Percentiles rank a stretch among this genome's conserved stretches.
Evolutionary conservation across 2,888 invertebrate species (phyloP).

Genomic region (Andrena bucephala): DNA sequence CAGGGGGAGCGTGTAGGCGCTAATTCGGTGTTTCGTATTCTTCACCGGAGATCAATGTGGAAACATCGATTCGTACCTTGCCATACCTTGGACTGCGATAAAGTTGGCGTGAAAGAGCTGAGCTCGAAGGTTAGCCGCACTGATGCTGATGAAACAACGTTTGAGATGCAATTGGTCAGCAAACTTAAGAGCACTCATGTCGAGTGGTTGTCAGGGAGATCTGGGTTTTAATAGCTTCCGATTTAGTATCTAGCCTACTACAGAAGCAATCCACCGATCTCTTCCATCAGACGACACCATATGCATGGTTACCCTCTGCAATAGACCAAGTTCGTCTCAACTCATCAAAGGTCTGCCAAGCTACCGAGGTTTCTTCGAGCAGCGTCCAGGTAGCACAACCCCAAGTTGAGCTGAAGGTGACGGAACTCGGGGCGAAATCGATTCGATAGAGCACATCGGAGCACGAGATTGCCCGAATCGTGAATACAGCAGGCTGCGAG

Average conservation of each 20-base stretch:
- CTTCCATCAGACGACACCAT: not conserved
- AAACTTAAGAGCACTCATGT: too few relatives aligned
- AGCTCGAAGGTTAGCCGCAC: not conserved
- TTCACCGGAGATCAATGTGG: not conserved
- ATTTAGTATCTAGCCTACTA: too few relatives aligned
- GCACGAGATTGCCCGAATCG: slow-evolving; percentile 45
- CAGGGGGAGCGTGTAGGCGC: not conserved
- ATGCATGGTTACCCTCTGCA: not conserved
- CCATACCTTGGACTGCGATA: not conserved
- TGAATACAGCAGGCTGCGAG: slow-evolving; percentile 52
- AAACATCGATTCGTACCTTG: slow-evolving; percentile 7
- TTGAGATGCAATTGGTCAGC: too few relatives aligned
- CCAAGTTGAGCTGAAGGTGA: slow-evolving; percentile 13
- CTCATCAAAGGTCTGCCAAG: not conserved
- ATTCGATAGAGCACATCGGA: slow-evolving; percentile 40
- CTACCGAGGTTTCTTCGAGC: not conserved
- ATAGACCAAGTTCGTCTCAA: not conserved
- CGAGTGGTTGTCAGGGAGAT: too few relatives aligned
- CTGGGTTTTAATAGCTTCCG: not conserved
- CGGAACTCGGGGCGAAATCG: slow-evolving; percentile 39
- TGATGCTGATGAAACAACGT: too few relatives aligned
- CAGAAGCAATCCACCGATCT: not conserved
- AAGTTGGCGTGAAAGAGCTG: not conserved
- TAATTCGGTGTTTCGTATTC: slow-evolving; percentile 2
- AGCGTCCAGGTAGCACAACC: not conserved